These are phyloP conservation scores for Acrobasis repandana DNA, from an alignment of 2,888 invertebrate species.

Conservation along the genomic window DNA sequence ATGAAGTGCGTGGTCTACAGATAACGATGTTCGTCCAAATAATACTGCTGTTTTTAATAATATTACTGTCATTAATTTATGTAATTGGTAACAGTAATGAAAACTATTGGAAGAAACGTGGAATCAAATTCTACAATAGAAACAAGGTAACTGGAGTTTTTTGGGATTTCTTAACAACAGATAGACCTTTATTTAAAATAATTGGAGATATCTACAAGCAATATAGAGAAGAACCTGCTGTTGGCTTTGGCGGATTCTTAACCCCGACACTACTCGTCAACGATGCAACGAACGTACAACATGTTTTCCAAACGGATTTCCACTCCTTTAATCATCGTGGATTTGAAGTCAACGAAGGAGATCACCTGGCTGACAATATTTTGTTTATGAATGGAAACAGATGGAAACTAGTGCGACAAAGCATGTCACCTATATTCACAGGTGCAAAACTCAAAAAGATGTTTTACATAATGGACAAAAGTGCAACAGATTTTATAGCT, in stretches of 20 bases:
- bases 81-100: slow-evolving; percentile 39
- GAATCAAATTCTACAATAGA: slow-evolving; percentile 36
- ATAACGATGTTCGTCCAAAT: slow-evolving; percentile 1
- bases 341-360: slow-evolving; percentile 41
- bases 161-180: slow-evolving; percentile 39
- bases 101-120: slow-evolving; percentile 51
- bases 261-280: slow-evolving; percentile 43
- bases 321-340: slow-evolving; percentile 53
- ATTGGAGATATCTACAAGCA: slow-evolving; percentile 36
- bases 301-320: slow-evolving; percentile 49
- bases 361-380: slow-evolving; percentile 51
- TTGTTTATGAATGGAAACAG: slow-evolving; percentile 49
- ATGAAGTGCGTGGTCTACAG: background rate
- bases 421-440: slow-evolving; percentile 61
- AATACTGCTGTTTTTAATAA: background rate
- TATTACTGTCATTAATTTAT: background rate
- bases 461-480: slow-evolving; percentile 57
- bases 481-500: slow-evolving; percentile 52
- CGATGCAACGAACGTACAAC: slow-evolving; percentile 48
- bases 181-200: slow-evolving; percentile 36
- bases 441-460: slow-evolving; percentile 60
- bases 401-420: slow-evolving; percentile 64
- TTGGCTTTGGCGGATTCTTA: slow-evolving; percentile 36
- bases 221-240: slow-evolving; percentile 39
- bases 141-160: slow-evolving; percentile 42